Evolutionary conservation across 1,140 invertebrate species (phyloP), one percentile per base, ranked within the genome.

Genomic region (Pseudomyrmex sp.): DNA sequence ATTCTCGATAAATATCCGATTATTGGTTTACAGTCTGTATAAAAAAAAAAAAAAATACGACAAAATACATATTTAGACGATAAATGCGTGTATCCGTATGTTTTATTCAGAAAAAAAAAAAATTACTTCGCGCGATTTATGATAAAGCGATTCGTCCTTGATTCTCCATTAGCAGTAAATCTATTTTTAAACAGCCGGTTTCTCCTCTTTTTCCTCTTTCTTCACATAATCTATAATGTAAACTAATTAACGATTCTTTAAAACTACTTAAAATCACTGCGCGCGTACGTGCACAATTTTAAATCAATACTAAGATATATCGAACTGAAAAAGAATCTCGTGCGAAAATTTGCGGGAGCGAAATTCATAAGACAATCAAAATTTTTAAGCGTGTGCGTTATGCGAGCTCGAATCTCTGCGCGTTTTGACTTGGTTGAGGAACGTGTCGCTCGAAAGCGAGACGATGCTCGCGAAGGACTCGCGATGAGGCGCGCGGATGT

Each of bases 81-180:
- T 35, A 35, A 35, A 35, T 35, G 35, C 35, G n/a, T 50, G 2
- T 52, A 52, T 23, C 1, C 48, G 18, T n/a, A 20, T 26, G 18
- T 50, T 68, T 52, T 7, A 7, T 66, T 20, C 46, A 1, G 2
- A 52, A 46, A 77, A 46, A 44, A 77, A 46, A 68, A 58, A 58
- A 9, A 58, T 69, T 15, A 18, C 23, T 56, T 13, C 15, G 18
- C 15, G 18, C 9, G 8, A 35, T 15, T 46, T 44, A 18, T 54
- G 13, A 79, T 20, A 48, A 26, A 9, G 50, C 23, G 58, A 79
- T 58, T 80, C 44, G 44, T 70, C 66, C 35, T 3, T 72, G 50
- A 80, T 72, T 80, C 56, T 50, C 76, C 66, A 80, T 80, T 80
- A 80, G 56, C 76, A n/a, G 59, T 72, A 56, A 48, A 80, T 72